phyloP scores from a whole-genome alignment of 1,140 invertebrate species.

The Lithobius niger region DNA sequence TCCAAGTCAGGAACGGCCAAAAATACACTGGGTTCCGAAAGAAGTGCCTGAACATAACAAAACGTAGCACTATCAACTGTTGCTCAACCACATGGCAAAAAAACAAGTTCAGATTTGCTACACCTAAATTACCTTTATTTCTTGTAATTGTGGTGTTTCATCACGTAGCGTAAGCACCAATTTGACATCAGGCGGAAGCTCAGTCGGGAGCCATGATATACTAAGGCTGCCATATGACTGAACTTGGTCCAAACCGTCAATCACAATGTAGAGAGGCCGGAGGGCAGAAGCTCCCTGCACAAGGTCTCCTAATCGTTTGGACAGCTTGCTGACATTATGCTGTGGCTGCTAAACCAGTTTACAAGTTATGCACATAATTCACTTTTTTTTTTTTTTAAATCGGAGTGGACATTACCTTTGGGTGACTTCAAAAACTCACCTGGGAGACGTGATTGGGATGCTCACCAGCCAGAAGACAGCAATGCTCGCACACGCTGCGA shows the following conservation, averaged over 20 bases:
- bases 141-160: conserved; percentile 32
- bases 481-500: conserved; percentile 50
- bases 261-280: conserved; percentile 46
- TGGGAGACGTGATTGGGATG: conserved; percentile 21
- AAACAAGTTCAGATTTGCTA: too few relatives aligned
- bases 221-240: conserved; percentile 21
- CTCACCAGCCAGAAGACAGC: conserved; percentile 38
- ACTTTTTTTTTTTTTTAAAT: background rate
- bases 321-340: conserved; percentile 33
- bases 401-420: background rate
- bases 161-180: conserved; percentile 54
- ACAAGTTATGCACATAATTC: background rate
- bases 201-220: conserved; percentile 50
- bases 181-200: conserved; percentile 51
- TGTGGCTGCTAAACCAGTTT: background rate
- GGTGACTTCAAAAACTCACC: conserved; percentile 14
- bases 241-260: conserved; percentile 57
- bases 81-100: too few relatives aligned
- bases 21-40: too few relatives aligned
- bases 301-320: conserved; percentile 34
- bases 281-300: conserved; percentile 39
- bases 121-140: conserved; percentile 30
- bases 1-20: too few relatives aligned
- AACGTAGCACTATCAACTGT: too few relatives aligned
- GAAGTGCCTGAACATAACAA: too few relatives aligned